Percentiles rank a stretch among this genome's conserved stretches.
Evolutionary conservation across 2,888 invertebrate species (phyloP).

Genomic region (Esperia sulphurella): DNA sequence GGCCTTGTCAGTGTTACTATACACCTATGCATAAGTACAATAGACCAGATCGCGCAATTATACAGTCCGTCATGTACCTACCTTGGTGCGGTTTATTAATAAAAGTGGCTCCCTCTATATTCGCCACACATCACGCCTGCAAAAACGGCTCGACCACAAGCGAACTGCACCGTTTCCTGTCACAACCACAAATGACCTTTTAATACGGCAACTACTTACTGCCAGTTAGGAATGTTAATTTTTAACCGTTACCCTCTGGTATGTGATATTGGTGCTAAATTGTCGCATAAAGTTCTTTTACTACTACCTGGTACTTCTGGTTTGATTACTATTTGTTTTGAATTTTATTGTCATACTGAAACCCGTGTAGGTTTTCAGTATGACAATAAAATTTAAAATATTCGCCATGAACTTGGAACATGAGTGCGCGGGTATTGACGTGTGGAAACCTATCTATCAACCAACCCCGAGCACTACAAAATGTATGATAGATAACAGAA

Average conservation of each 20-base stretch:
- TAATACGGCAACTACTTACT: slow-evolving; percentile 31
- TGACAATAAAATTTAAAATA: no score
- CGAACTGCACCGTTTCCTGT: slow-evolving; percentile 59
- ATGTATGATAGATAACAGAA: no score
- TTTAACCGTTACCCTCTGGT: slow-evolving; percentile 36
- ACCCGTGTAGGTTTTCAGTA: no score
- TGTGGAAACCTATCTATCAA: no score
- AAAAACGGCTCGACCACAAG: slow-evolving; percentile 60
- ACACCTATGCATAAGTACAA: neutral
- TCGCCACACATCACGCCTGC: slow-evolving; percentile 33
- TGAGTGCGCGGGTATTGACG: no score
- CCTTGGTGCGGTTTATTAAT: slow-evolving; percentile 32
- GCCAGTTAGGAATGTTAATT: slow-evolving; percentile 56
- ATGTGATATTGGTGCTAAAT: slow-evolving; percentile 26
- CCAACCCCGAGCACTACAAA: no score
- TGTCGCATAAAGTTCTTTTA: neutral
- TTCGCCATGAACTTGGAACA: no score
- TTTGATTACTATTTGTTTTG: no score
- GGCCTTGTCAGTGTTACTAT: slow-evolving; percentile 9
- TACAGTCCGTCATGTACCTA: slow-evolving; percentile 22
- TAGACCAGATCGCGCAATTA: slow-evolving; percentile 30
- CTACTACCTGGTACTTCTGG: no score
- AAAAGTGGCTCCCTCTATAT: slow-evolving; percentile 28
- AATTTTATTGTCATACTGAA: no score
- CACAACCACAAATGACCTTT: slow-evolving; percentile 67